Evolutionary conservation across 2,797 vertebrate species (phyloP), one percentile per base, ranked within the genome.

Genomic region (Onychomys arenicola): DNA sequence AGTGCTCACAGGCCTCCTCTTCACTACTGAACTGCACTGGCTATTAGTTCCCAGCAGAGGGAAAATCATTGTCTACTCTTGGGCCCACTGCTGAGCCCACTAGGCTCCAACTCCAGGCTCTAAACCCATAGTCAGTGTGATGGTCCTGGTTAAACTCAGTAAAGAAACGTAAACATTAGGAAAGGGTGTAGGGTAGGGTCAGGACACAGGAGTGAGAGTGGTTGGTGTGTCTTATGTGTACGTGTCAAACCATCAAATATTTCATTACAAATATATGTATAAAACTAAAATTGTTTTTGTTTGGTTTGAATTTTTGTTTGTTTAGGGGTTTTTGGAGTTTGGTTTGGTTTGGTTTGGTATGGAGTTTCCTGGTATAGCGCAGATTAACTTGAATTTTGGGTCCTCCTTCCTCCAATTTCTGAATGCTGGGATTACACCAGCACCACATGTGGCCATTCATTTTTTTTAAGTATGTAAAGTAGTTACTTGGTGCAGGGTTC

Each of bases 401-500:
- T 46, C 16, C 4, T 63, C 29, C 52, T 29, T 21, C 37, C 37
- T 57, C 14, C 29, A 61, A 8, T 19, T 77, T 61, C 87, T 63
- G 12, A 77, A 49, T 13, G 21, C 75, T 65, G 32, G 32, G 13
- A 19, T 90, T 37, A 49, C 2, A 29, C 17, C 21, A 76, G 17
- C 27, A n/a, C 59, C 75, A 52, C 11, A n/a, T 16, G 4, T 49
- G 32, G 40, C 57, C 73, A 19, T 63, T 67, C 17, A 29, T 75
- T 46, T 87, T 82, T 82, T 82, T 40, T 82, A 93, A 65, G 71
- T 80, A 46, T 46, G 40, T 91, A 61, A 90, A 89, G 81, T 32
- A 75, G 57, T 55, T 76, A 61, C n/a, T 81, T 82, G 25, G 5
- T 91, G 95, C 67, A 96, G 27, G 93, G 81, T 76, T 59, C 43